Evolutionary conservation across 2,888 invertebrate species (phyloP), one percentile per base, ranked within the genome.

Genomic region (Trissolcus brochymenae): DNA sequence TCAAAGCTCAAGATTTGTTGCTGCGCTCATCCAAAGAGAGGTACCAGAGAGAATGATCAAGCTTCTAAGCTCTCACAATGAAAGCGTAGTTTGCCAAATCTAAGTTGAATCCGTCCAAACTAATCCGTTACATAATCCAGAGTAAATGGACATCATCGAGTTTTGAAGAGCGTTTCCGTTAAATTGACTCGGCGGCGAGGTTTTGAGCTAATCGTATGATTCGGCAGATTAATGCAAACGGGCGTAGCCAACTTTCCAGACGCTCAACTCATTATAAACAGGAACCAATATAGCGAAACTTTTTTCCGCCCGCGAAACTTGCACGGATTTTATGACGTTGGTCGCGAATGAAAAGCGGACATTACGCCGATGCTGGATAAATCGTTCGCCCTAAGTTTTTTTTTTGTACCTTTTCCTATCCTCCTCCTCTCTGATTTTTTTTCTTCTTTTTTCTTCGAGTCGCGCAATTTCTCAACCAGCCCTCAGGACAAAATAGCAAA

Each of bases 211-310:
- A 80, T 82, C 81, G 81, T 76, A 81, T 82, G 82, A 82, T 82
- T 81, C 79, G 80, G 76, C 78, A 77, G 79, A 83, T 81, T 81
- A 80, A 81, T 79, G 80, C 80, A 80, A 79, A 77, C 76, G 78
- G 70, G 79, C 64, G 70, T 62, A 64, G 76, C 49, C 68, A 83
- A 83, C 82, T 82, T 84, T 83, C 80, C 82, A 84, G 83, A 83
- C 84, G 73, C 79, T 68, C 80, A 81, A 82, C 82, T 85, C 81
- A 78, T 83, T 82, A 81, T 81, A 79, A 82, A 80, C 81, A 80
- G 76, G 70, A 75, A 79, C 80, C 81, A 80, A 76, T 79, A 78
- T 59, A 66, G 61, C 64, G 60, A 2, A 46, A 56, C 70, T 74
- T 71, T 78, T 78, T 75, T 46, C 64, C 49, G 9, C 62, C 50